phyloP scores from a whole-genome alignment of 2,797 vertebrate species.

The Eulemur coronatus region DNA sequence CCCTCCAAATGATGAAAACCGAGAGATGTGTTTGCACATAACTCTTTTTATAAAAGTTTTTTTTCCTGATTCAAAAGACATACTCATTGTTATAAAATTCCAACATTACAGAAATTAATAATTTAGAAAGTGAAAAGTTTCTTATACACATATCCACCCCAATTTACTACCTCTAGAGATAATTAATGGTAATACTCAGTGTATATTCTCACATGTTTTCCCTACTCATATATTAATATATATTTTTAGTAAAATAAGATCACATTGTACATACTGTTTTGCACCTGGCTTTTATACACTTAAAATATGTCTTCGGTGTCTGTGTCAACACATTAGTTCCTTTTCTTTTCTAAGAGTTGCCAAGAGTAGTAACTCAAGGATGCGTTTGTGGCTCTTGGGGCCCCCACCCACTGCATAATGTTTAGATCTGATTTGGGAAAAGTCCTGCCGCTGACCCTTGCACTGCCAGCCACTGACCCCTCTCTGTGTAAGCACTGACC shows the following conservation, averaged over 20 bases:
- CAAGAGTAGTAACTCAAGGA: background rate
- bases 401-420: background rate
- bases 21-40: background rate
- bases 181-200: background rate
- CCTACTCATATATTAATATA: background rate
- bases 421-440: background rate
- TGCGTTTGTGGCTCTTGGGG: background rate
- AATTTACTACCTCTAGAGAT: background rate
- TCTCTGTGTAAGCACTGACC: background rate
- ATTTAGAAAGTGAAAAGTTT: background rate
- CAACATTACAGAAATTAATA: background rate
- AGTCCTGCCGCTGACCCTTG: background rate
- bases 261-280: background rate
- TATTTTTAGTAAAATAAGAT: constrained; percentile 14
- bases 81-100: background rate
- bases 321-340: background rate
- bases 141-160: background rate
- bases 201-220: background rate
- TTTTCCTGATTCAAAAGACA: background rate
- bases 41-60: background rate
- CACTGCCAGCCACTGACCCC: background rate
- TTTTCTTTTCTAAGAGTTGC: background rate
- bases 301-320: background rate
- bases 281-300: background rate
- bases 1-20: background rate